Conservation (phyloP, 2,888 invertebrate genomes). For the Cylindroiulus punctatus region DNA sequence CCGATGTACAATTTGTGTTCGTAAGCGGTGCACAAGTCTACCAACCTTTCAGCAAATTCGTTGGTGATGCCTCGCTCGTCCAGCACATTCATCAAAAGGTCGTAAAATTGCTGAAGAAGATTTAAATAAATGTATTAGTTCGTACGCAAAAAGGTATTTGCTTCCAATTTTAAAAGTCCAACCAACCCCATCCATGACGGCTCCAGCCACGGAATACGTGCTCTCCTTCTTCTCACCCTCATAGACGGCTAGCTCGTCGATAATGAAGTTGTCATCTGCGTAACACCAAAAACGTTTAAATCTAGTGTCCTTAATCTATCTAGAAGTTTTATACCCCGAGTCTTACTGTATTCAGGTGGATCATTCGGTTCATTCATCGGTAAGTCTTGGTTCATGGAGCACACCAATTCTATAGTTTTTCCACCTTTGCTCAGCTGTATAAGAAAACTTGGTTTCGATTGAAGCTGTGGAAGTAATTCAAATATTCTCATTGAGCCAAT, state of each 20-base stretch:
- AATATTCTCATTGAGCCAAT: too few relatives aligned
- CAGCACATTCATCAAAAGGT: constrained; percentile 90
- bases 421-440: constrained; percentile 82
- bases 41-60: constrained; percentile 88
- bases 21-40: constrained; percentile 88
- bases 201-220: constrained; percentile 89
- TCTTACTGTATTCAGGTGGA: constrained; percentile 64
- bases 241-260: constrained; percentile 91
- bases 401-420: constrained; percentile 83
- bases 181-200: constrained; percentile 92
- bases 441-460: constrained; percentile 90
- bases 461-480: constrained; percentile 72
- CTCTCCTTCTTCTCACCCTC: constrained; percentile 89
- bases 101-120: constrained; percentile 87
- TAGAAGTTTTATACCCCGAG: too few relatives aligned
- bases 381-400: constrained; percentile 76
- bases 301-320: too few relatives aligned
- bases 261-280: constrained; percentile 87
- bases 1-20: constrained; percentile 93
- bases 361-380: constrained; percentile 59
- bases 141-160: too few relatives aligned
- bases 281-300: too few relatives aligned
- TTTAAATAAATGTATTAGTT: too few relatives aligned
- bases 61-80: constrained; percentile 96
- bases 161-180: background rate